A percentile compares a stretch with the other conserved stretches of the same genome.
These are phyloP conservation scores for Leptestheria dahalacensis DNA, from an alignment of 1,140 invertebrate genomes.

Conservation along the genomic window DNA sequence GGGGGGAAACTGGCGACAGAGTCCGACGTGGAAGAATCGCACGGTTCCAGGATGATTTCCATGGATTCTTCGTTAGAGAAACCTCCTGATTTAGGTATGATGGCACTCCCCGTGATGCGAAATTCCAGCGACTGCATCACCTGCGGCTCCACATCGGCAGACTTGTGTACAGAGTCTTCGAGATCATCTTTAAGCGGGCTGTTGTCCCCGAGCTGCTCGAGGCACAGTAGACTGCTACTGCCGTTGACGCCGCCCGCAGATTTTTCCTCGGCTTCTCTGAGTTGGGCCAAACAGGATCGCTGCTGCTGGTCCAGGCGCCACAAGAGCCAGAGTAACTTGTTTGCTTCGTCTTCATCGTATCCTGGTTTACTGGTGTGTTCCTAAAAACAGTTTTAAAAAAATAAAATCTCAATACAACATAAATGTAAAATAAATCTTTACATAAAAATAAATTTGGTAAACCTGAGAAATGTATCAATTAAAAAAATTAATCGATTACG, in stretches of 20 bases:
- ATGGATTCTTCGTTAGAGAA: not conserved
- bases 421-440: too few species aligned
- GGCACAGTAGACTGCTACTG: too few species aligned
- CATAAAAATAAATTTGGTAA: too few species aligned
- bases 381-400: not conserved
- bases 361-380: not conserved
- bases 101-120: not conserved
- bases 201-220: not conserved
- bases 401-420: not conserved
- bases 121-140: not conserved
- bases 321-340: not conserved
- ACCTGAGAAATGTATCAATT: too few species aligned
- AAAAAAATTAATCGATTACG: too few species aligned
- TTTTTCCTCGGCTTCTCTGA: not conserved
- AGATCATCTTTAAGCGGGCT: not conserved
- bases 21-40: not conserved
- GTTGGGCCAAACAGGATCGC: not conserved
- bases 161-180: too few species aligned
- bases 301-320: not conserved
- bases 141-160: too few species aligned
- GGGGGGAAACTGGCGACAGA: not conserved
- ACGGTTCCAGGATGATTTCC: not conserved
- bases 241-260: not conserved
- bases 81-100: not conserved
- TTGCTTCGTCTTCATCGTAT: not conserved